These are phyloP conservation scores for Anaspis maculata DNA, from an alignment of 2,888 invertebrate species.

Conservation along the genomic window DNA sequence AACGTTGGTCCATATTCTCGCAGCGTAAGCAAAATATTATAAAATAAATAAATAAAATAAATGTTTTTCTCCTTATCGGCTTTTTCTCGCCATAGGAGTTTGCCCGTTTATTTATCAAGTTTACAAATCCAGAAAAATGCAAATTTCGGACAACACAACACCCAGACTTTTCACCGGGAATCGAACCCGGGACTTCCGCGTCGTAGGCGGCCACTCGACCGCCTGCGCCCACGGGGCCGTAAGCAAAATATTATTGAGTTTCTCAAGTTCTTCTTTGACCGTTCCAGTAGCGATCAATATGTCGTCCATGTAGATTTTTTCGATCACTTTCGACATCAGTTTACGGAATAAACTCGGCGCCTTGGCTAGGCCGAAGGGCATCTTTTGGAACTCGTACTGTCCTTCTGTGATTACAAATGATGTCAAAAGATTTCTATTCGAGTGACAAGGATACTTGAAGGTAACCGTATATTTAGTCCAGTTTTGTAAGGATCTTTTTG, in stretches of 20 bases:
- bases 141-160: no score
- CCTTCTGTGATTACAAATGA: not conserved
- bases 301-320: not conserved
- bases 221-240: not conserved
- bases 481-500: not conserved
- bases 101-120: no score
- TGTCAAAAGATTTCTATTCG: not conserved
- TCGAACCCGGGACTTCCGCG: no score
- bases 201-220: no score
- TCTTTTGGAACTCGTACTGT: not conserved
- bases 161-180: no score
- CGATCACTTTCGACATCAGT: not conserved
- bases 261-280: not conserved
- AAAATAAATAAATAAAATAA: not conserved
- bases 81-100: no score
- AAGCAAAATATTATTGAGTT: not conserved
- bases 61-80: no score
- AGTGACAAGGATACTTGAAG: not conserved
- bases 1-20: not conserved
- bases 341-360: not conserved
- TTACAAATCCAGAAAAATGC: no score
- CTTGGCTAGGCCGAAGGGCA: not conserved
- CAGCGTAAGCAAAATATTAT: not conserved
- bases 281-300: not conserved
- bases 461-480: not conserved